Evolutionary conservation across 2,888 invertebrate genomes (phyloP).

Genomic region (Campaea margaritaria): DNA sequence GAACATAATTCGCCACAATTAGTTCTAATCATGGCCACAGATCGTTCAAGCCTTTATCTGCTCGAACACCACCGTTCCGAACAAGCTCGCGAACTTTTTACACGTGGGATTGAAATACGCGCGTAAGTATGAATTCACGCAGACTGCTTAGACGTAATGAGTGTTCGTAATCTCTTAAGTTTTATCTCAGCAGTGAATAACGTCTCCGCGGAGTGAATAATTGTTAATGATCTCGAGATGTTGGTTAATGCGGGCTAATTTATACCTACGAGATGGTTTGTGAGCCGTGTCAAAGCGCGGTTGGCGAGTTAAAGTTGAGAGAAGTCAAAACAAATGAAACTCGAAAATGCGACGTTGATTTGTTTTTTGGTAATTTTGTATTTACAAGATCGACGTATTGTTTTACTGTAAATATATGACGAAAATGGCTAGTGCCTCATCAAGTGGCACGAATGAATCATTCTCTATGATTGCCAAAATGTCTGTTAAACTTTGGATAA

Average conservation of each 20-base stretch:
- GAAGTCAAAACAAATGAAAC: neutral
- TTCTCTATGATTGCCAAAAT: too few species aligned
- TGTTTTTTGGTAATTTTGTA: too few species aligned
- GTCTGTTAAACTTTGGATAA: too few species aligned
- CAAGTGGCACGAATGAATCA: too few species aligned
- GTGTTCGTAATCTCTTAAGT: slow-evolving; percentile 44
- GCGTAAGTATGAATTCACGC: neutral
- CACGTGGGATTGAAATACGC: neutral
- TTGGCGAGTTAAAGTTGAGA: neutral
- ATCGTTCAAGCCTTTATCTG: too few species aligned
- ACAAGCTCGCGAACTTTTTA: neutral
- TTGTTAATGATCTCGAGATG: slow-evolving; percentile 28
- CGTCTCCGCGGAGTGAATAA: slow-evolving; percentile 24
- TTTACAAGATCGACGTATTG: too few species aligned
- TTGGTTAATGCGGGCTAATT: slow-evolving; percentile 17
- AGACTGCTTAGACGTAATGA: slow-evolving; percentile 34
- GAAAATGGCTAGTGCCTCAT: too few species aligned
- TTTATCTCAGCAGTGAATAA: slow-evolving; percentile 40
- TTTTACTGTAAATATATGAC: too few species aligned
- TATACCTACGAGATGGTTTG: slow-evolving; percentile 14
- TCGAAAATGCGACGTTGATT: too few species aligned
- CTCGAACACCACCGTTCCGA: neutral
- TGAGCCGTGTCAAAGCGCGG: slow-evolving; percentile 2
- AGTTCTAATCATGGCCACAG: too few species aligned
- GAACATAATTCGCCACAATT: too few species aligned